Evolutionary conservation across 1,140 invertebrate genomes (phyloP).

Genomic region (Elymnias hypermnestra): DNA sequence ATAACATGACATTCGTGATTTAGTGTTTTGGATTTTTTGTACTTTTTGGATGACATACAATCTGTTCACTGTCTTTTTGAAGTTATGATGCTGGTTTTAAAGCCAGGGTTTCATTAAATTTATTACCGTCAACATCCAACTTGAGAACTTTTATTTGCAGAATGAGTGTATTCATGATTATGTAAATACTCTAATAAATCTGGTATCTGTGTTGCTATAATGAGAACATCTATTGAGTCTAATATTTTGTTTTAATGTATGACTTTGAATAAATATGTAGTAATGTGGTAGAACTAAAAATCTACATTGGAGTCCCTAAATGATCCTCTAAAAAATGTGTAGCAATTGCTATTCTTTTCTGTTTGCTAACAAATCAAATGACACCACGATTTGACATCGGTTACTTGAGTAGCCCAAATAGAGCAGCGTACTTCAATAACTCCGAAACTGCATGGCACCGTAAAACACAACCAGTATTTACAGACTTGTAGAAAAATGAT

Average conservation of each 20-base stretch:
- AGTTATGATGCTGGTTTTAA: constrained; percentile 43
- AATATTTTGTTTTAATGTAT: constrained; percentile 80
- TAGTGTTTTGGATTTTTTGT: constrained; percentile 45
- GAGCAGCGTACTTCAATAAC: constrained; percentile 97
- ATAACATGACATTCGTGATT: constrained; percentile 59
- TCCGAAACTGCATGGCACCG: too few relatives aligned
- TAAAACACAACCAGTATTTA: too few relatives aligned
- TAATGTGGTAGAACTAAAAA: constrained; percentile 95
- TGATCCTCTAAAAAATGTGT: constrained; percentile 87
- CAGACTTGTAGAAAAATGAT: too few relatives aligned
- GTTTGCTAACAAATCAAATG: too few relatives aligned
- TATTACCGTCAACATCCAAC: constrained; percentile 71
- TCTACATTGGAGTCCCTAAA: constrained; percentile 83
- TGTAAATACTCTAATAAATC: constrained; percentile 94
- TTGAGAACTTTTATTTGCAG: constrained; percentile 94
- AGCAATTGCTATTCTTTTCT: constrained; percentile 90
- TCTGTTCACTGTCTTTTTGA: constrained; percentile 60
- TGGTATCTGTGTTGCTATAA: constrained; percentile 89
- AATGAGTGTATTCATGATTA: constrained; percentile 92
- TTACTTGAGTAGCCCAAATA: constrained; percentile 85
- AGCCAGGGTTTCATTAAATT: constrained; percentile 34
- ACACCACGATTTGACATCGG: constrained; percentile 88
- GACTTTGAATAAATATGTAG: constrained; percentile 92
- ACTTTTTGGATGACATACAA: constrained; percentile 51
- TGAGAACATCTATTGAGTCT: constrained; percentile 86